Evolutionary conservation across 2,888 invertebrate species (phyloP).

Genomic region (Parnassius mnemosyne): DNA sequence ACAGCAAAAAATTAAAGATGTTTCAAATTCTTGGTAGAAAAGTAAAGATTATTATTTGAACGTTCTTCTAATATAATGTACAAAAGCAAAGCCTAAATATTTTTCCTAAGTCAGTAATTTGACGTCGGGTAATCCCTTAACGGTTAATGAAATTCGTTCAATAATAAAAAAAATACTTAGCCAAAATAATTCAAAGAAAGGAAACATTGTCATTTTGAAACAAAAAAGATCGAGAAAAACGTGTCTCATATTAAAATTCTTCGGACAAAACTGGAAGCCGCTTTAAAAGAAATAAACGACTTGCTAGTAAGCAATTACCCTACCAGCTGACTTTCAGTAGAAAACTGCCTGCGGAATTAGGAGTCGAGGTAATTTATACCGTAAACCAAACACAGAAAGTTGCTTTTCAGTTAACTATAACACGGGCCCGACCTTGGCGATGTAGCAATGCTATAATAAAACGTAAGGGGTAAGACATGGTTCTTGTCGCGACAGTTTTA

Average conservation of each 20-base stretch:
- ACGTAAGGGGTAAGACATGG: no score
- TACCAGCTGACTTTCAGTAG: constrained; percentile 20
- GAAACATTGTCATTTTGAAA: constrained; percentile 1
- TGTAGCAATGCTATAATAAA: constrained; percentile 7
- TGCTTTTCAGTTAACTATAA: background rate
- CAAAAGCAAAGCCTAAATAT: no score
- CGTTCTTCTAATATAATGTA: no score
- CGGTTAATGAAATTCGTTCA: no score
- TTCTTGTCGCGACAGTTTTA: no score
- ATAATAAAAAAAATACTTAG: no score
- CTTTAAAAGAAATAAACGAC: constrained; percentile 24
- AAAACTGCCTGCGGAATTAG: constrained; percentile 3
- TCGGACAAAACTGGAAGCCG: constrained; percentile 23
- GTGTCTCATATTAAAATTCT: constrained; percentile 25
- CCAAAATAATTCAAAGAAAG: constrained; percentile 5
- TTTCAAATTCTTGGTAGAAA: no score
- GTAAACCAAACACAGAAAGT: background rate
- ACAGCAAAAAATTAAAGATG: no score
- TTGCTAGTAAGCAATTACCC: constrained; percentile 23
- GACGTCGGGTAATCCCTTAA: no score
- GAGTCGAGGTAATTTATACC: constrained; percentile 7
- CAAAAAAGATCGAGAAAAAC: constrained; percentile 2
- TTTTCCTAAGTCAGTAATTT: no score
- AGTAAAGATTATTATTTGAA: no score
- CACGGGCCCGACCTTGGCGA: constrained; percentile 9